Base-by-base conservation (phyloP, 2,113 vertebrate species). In the Aspidoscelis tigris region DNA sequence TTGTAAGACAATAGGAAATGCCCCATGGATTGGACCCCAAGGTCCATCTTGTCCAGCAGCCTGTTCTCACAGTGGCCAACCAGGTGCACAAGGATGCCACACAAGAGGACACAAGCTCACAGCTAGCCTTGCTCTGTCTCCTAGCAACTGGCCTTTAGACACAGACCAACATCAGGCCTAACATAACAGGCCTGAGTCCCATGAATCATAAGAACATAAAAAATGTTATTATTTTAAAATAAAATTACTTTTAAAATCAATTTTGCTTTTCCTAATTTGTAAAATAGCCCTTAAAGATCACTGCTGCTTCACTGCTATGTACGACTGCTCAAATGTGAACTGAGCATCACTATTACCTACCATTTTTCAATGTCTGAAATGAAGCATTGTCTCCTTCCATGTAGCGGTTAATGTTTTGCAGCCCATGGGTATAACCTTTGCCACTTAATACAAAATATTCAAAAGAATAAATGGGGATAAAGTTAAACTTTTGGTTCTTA, bases 391-490 rank as follows among this genome's bases (percentile, higher is more conserved):
- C 85, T 66, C 66, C 21, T 70, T 91, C 90, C 76, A 69, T 58
- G 86, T 26, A 83, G 88, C 70, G 71, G 87, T 75, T 87, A 92
- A 89, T 86, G 86, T 55, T 93, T 85, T 71, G 14, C 47, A 88
- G 84, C 1, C 94, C 91, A 88, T 84, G 85, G 11, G 82, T 78
- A 81, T 21, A 83, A 76, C 43, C 50, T 71, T 88, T 90, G 82
- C 84, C 74, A 95, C 95, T 93, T 47, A 61, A 80, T 78, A 91
- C 4, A 84, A 81, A 85, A 91, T 85, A 86, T 90, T 73, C 14
- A 90, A 64, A 33, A 92, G 86, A 87, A 93, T n/a, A 85, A 82
- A 84, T 74, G 88, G 66, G 84, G 84, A 69, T n/a, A 83, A 24
- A 76, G 53, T 44, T 68, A 80, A 2, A 26, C 7, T 69, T 79